Base-by-base conservation (phyloP, 2,113 vertebrate genomes). In the Bambusicola thoracicus region DNA sequence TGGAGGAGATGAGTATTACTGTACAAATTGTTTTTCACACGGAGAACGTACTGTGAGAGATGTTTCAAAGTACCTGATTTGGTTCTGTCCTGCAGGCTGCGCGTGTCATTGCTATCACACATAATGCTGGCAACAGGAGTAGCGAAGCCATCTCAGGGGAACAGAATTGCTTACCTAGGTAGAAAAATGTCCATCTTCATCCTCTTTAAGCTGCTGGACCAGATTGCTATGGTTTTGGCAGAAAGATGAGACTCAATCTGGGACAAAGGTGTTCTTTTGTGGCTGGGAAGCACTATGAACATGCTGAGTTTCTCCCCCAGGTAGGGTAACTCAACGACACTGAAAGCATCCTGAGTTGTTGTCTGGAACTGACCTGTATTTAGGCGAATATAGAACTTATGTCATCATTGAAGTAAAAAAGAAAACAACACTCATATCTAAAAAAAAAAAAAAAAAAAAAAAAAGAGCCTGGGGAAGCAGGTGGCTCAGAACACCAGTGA, bases 101-200 rank as follows among this genome's bases (percentile, higher is more conserved):
- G 78, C 0, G 0, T 58, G 15, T 85, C 74, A 65, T 53, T 3
- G 3, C 27, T 66, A 19, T 59, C 20, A 29, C 32, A 22, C 19
- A 29, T 27, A 75, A 49, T 83, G 81, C 51, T 65, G 16, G 51
- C 63, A 51, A 30, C 63, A 3, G 11, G 41, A 70, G 40, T 3
- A 75, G 66, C 16, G 36, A 76, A 58, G 43, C 17, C 1, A 2
- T 9, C 44, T 9, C 14, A 9, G 6, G 75, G n/a, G 32, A 53
- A 5, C 13, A 4, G 30, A 17, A 22, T 36, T 40, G 17, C 84
- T 97, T 82, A 99, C 99, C 98, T 99, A 30, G 99, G 99, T 11
- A 99, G 96, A 93, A 99, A 98, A 83, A 99, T 77, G 41, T 99
- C 98, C 98, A 99, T 98, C 92, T 98, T 98, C 49, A 76, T 97